Evolutionary conservation across 2,113 vertebrate species (phyloP).

Genomic region (Ploceus nigricollis): DNA sequence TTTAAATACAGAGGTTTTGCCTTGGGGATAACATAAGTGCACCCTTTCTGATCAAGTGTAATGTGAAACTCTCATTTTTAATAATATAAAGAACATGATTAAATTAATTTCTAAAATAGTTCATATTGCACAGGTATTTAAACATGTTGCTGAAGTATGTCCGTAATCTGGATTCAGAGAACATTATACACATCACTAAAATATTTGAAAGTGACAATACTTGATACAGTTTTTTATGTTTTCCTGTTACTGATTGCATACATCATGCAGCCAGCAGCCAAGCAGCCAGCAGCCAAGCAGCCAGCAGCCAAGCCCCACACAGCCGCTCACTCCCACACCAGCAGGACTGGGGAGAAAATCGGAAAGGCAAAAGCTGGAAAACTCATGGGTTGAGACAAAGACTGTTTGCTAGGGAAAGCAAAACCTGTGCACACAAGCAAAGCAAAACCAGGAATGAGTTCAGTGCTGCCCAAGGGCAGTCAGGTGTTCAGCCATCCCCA

Average conservation of each 20-base stretch:
- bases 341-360: neutral
- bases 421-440: neutral
- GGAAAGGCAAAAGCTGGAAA: neutral
- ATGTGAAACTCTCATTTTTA: neutral
- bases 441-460: neutral
- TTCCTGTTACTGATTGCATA: neutral
- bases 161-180: neutral
- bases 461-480: neutral
- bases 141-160: neutral
- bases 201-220: neutral
- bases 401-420: neutral
- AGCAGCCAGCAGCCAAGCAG: neutral
- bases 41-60: neutral
- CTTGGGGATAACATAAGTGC: neutral
- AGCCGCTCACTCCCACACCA: rapidly evolving
- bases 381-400: neutral
- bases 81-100: neutral
- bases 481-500: neutral
- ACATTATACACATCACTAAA: neutral
- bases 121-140: neutral
- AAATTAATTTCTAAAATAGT: neutral
- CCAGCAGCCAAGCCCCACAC: neutral
- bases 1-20: neutral
- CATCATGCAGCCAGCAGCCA: neutral
- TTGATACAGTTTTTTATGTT: neutral